Conservation (phyloP, 2,113 vertebrate species). For the Enhydra lutris region DNA sequence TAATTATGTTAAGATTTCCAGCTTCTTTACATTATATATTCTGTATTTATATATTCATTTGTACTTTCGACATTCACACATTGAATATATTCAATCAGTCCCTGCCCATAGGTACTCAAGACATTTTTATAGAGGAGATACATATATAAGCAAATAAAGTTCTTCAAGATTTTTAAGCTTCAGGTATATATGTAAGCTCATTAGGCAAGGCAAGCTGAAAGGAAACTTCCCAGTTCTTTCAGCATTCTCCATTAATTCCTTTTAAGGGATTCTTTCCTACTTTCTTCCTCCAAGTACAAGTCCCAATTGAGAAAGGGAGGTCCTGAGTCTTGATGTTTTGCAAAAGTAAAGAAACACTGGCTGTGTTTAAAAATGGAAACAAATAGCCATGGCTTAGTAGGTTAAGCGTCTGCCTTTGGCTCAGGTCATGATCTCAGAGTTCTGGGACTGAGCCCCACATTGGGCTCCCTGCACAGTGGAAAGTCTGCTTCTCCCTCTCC, state of each 20-base stretch:
- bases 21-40: neutral
- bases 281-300: neutral
- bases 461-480: neutral
- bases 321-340: neutral
- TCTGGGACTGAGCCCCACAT: neutral
- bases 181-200: neutral
- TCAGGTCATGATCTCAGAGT: neutral
- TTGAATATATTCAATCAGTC: neutral
- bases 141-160: neutral
- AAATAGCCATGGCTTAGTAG: neutral
- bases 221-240: neutral
- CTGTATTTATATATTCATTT: constrained; percentile 13
- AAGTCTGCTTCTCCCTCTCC: neutral
- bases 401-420: neutral
- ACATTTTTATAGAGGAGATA: neutral
- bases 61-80: neutral
- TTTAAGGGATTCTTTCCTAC: neutral
- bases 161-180: neutral
- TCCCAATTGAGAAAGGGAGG: neutral
- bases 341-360: neutral
- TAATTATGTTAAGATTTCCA: neutral
- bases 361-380: neutral
- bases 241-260: neutral
- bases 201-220: neutral
- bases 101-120: neutral